These are phyloP conservation scores for Hoplias malabaricus DNA, from an alignment of 2,113 vertebrate species.

Conservation along the genomic window DNA sequence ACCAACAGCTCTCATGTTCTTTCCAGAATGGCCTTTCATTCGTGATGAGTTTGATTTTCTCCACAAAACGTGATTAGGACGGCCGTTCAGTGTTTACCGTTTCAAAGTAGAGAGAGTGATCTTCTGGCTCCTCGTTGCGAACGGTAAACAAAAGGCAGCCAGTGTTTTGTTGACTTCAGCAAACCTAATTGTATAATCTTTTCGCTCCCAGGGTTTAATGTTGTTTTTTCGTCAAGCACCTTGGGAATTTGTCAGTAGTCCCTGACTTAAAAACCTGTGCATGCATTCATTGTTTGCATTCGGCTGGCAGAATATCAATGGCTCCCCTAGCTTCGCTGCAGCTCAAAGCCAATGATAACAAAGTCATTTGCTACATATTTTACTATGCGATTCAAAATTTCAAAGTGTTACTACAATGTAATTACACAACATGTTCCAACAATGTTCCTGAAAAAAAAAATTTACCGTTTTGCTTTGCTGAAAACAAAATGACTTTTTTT, in stretches of 20 bases:
- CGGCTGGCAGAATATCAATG: slow-evolving; percentile 38
- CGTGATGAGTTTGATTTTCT: slow-evolving; percentile 13
- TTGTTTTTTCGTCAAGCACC: slow-evolving; percentile 9
- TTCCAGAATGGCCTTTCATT: slow-evolving; percentile 10
- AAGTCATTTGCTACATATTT: too few relatives aligned
- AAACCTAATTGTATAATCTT: slow-evolving; percentile 35
- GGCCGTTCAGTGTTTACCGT: slow-evolving; percentile 19
- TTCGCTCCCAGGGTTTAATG: slow-evolving; percentile 8
- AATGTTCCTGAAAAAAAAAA: neutral
- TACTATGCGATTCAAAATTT: too few relatives aligned
- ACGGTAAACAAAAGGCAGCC: slow-evolving; percentile 27
- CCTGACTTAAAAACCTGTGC: slow-evolving; percentile 12
- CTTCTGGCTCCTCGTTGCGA: slow-evolving; percentile 4
- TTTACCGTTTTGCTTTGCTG: too few relatives aligned
- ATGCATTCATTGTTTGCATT: slow-evolving; percentile 33
- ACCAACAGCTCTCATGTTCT: neutral
- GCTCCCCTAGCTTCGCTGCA: neutral
- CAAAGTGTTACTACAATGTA: too few relatives aligned
- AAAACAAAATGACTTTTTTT: too few relatives aligned
- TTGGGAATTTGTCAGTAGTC: neutral
- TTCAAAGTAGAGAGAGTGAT: slow-evolving; percentile 24
- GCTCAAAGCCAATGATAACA: slow-evolving; percentile 7
- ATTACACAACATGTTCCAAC: too few relatives aligned
- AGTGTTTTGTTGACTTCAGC: slow-evolving; percentile 42
- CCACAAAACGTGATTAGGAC: slow-evolving; percentile 42